Evolutionary conservation across 2,888 invertebrate genomes (phyloP), one percentile per base, ranked within the genome.

Genomic region (Nomada ferruginata): DNA sequence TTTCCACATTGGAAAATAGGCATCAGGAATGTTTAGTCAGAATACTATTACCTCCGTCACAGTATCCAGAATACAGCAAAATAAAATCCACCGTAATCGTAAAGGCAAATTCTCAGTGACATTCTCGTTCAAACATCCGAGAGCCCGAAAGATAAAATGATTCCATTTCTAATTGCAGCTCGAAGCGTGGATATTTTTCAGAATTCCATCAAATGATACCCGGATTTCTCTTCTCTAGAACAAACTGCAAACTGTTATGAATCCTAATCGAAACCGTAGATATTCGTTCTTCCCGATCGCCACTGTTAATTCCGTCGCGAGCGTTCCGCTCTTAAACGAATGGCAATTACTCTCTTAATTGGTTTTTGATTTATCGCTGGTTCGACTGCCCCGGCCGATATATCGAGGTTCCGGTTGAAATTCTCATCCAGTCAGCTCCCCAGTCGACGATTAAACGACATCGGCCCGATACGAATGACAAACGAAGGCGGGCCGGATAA

Each of bases 401-500:
- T 66, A 52, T 68, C 44, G 66, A 44, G 23, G 15, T 44, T 47
- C 15, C 78, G 23, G 44, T 63, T 29, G 68, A 63, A 80, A 78
- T 78, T 72, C 68, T 68, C 63, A 72, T 78, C 63, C 61, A 60
- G 59, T 47, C 66, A 29, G 61, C 60, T 79, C 47, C 50, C 61
- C 11, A 69, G 55, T 44, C 26, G 65, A 61, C 66, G 85, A 85
- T 85, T 79, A 79, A 75, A 71, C 74, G 75, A 53, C 60, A 61
- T 53, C 57, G 69, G 36, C 63, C 59, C 64, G 76, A 74, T 76
- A 76, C 64, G 55, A 66, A 63, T 44, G 78, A 76, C 73, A 79
- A 76, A 82, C 66, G 85, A 76, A 68, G 68, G 57, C 59, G 50
- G 29, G 36, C 68, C 50, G 71, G 66, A 74, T 82, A 85, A 85